phyloP scores from a whole-genome alignment of 2,888 invertebrate species.

The Deilephila elpenor region DNA sequence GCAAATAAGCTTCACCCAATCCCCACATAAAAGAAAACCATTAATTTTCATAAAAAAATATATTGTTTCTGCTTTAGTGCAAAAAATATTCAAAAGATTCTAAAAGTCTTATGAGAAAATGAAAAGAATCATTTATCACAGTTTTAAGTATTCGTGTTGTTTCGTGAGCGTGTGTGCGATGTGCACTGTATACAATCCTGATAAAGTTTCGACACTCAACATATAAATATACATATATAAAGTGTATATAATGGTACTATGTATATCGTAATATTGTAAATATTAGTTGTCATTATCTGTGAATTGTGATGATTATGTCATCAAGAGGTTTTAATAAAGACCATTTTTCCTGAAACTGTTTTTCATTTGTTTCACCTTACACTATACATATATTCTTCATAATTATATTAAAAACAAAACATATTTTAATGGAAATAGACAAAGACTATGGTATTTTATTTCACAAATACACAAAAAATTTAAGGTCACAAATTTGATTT shows the following conservation, averaged over 20 bases:
- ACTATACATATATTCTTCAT: too few species aligned
- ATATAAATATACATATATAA: slow-evolving; percentile 35
- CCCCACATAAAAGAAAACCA: neutral
- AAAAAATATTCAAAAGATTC: neutral
- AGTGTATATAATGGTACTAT: slow-evolving; percentile 18
- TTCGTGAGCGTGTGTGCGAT: neutral
- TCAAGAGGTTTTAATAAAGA: slow-evolving; percentile 75
- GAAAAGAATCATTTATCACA: neutral
- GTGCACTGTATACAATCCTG: slow-evolving; percentile 4
- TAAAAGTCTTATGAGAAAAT: neutral
- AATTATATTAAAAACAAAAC: too few species aligned
- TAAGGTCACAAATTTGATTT: too few species aligned
- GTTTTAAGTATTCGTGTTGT: neutral
- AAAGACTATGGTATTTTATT: too few species aligned
- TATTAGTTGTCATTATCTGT: slow-evolving; percentile 73
- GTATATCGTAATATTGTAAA: slow-evolving; percentile 59
- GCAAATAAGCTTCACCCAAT: neutral
- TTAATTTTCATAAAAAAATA: neutral
- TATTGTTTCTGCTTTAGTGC: neutral
- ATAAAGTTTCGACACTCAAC: slow-evolving; percentile 2
- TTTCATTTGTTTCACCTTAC: slow-evolving; percentile 46
- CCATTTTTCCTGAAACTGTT: slow-evolving; percentile 66
- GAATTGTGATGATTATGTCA: slow-evolving; percentile 60
- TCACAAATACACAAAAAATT: too few species aligned
- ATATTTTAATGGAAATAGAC: too few species aligned